Conservation (phyloP, 2,113 vertebrate species). For the Calyptommatus sinebrachiatus region DNA sequence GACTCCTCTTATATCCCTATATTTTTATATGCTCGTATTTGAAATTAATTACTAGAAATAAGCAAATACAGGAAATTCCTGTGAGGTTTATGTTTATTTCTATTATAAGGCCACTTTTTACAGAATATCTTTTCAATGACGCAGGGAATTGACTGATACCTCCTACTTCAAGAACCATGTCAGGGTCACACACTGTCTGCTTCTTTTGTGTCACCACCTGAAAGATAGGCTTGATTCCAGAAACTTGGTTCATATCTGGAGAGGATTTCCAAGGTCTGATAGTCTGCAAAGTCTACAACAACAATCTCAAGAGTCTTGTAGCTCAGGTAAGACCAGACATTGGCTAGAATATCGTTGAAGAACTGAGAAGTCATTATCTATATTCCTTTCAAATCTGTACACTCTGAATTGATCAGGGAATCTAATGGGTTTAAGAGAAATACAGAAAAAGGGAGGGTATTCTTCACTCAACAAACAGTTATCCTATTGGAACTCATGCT, state of each 20-base stretch:
- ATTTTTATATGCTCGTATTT: too few species aligned
- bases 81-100: slow-evolving; percentile 1
- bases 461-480: neutral
- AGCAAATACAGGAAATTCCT: neutral
- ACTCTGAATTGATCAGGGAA: slow-evolving; percentile 1
- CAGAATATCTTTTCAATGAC: slow-evolving; percentile 44
- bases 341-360: neutral
- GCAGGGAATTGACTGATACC: slow-evolving; percentile 17
- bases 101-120: slow-evolving; percentile 22
- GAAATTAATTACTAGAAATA: slow-evolving; percentile 1
- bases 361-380: neutral
- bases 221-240: slow-evolving; percentile 31
- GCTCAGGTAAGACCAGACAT: neutral
- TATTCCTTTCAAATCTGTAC: neutral
- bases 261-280: neutral
- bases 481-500: too few species aligned
- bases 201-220: slow-evolving; percentile 36
- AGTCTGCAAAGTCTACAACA: slow-evolving; percentile 21
- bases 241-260: slow-evolving; percentile 16
- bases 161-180: slow-evolving; percentile 32
- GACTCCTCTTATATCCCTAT: too few species aligned
- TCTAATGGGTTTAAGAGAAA: neutral
- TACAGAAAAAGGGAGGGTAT: too few species aligned
- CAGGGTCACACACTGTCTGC: slow-evolving; percentile 49
- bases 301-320: neutral